Conservation (phyloP, 2,888 invertebrate species). For the Bembecia ichneumoniformis region DNA sequence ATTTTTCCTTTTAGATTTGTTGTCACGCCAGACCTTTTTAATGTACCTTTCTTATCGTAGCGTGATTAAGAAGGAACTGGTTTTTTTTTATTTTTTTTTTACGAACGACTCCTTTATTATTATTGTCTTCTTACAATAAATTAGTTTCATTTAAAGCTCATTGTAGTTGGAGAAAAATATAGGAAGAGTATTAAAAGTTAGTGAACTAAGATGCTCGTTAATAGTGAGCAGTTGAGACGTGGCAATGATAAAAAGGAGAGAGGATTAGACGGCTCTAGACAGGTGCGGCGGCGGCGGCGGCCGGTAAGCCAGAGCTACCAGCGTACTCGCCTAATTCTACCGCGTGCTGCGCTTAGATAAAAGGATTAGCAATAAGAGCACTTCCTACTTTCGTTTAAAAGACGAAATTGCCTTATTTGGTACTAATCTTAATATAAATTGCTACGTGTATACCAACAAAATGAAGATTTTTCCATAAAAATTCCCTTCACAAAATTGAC, state of each 20-base stretch:
- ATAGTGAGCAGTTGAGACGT: conserved; percentile 33
- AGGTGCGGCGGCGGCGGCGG: conserved; percentile 30
- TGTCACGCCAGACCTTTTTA: conserved; percentile 74
- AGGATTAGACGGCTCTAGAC: conserved; percentile 35
- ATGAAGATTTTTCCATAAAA: conserved; percentile 5
- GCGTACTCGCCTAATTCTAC: conserved; percentile 28
- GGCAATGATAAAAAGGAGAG: conserved; percentile 37
- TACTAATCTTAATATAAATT: too few relatives aligned
- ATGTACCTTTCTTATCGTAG: conserved; percentile 66
- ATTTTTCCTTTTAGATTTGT: conserved; percentile 73
- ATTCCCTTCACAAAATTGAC: too few relatives aligned
- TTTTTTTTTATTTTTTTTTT: background rate
- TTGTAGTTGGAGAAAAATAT: background rate
- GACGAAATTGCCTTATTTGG: too few relatives aligned
- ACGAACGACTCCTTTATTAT: background rate
- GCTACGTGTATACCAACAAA: too few relatives aligned
- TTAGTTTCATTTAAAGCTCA: background rate
- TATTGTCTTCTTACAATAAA: background rate
- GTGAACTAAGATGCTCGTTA: conserved; percentile 32
- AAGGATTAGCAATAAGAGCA: conserved; percentile 43
- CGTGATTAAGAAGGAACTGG: conserved; percentile 45
- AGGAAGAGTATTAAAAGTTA: conserved; percentile 12
- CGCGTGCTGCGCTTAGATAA: conserved; percentile 57
- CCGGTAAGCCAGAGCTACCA: conserved; percentile 22
- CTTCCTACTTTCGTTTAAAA: conserved; percentile 13